A percentile compares a stretch with the other conserved stretches of the same genome.
phyloP scores from a whole-genome alignment of 2,113 vertebrate species.

The Psittacula cyanocephala region DNA sequence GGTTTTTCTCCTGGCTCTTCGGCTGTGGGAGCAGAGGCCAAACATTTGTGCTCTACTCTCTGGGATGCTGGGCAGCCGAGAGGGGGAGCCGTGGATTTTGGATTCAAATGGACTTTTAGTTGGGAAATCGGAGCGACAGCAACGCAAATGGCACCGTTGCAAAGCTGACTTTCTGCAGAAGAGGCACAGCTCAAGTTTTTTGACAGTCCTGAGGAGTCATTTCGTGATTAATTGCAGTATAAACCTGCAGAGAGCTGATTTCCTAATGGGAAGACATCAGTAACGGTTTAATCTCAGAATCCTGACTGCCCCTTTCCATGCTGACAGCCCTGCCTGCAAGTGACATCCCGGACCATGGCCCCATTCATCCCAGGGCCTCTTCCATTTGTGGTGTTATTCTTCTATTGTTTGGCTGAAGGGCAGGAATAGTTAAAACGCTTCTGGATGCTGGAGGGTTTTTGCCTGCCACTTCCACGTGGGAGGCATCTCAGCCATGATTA shows the following conservation, averaged over 20 bases:
- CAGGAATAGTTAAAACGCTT: slow-evolving; percentile 6
- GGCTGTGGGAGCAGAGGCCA: too few relatives aligned
- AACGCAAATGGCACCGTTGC: too few relatives aligned
- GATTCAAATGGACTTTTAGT: too few relatives aligned
- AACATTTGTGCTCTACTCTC: too few relatives aligned
- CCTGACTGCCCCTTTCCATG: rapidly evolving
- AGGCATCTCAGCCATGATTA: slow-evolving; percentile 13
- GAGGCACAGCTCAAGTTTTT: too few relatives aligned
- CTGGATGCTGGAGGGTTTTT: not conserved
- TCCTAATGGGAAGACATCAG: not conserved
- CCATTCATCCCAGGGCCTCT: rapidly evolving
- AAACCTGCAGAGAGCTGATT: not conserved
- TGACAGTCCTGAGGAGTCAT: not conserved
- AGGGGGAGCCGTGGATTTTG: too few relatives aligned
- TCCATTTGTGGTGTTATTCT: not conserved
- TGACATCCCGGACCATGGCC: not conserved
- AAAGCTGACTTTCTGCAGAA: too few relatives aligned
- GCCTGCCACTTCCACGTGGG: not conserved
- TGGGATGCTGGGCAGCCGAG: too few relatives aligned
- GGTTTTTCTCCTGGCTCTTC: too few relatives aligned
- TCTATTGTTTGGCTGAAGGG: not conserved
- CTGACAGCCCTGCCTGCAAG: not conserved
- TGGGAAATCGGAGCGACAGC: too few relatives aligned
- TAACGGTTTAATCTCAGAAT: not conserved
- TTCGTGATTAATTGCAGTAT: not conserved